phyloP scores from a whole-genome alignment of 2,888 invertebrate genomes.

The Copidosoma aretas region DNA sequence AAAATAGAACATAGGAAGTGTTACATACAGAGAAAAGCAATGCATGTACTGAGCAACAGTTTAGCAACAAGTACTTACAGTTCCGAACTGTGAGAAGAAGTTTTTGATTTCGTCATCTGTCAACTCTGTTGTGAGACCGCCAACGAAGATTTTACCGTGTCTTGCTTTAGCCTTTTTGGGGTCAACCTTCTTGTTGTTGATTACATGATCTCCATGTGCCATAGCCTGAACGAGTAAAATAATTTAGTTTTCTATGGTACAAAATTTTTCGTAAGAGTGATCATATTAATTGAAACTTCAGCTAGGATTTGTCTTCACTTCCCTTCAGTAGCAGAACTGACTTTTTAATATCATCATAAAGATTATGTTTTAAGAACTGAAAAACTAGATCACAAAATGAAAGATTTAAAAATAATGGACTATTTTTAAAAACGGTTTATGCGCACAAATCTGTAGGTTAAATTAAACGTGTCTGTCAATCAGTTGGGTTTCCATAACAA shows the following conservation, averaged over 20 bases:
- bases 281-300: slow-evolving; percentile 9
- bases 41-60: no score
- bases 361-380: no score
- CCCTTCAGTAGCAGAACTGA: slow-evolving; percentile 63
- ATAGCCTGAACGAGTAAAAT: slow-evolving; percentile 64
- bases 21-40: no score
- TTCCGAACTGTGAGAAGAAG: slow-evolving; percentile 92
- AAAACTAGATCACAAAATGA: no score
- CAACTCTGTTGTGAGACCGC: slow-evolving; percentile 90
- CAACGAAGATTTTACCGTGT: slow-evolving; percentile 96
- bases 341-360: slow-evolving; percentile 53
- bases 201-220: slow-evolving; percentile 85
- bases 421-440: slow-evolving; percentile 5
- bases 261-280: no score
- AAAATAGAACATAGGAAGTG: no score
- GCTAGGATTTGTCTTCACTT: slow-evolving; percentile 51
- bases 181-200: slow-evolving; percentile 95
- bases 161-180: slow-evolving; percentile 95
- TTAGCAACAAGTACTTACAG: slow-evolving; percentile 71
- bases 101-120: slow-evolving; percentile 93
- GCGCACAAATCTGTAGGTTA: no score
- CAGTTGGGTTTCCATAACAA: no score
- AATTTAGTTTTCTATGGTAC: slow-evolving; percentile 6
- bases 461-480: no score
- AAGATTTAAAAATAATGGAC: no score